Conservation (phyloP, 2,113 vertebrate species). For the Chlorodrepanis virens region DNA sequence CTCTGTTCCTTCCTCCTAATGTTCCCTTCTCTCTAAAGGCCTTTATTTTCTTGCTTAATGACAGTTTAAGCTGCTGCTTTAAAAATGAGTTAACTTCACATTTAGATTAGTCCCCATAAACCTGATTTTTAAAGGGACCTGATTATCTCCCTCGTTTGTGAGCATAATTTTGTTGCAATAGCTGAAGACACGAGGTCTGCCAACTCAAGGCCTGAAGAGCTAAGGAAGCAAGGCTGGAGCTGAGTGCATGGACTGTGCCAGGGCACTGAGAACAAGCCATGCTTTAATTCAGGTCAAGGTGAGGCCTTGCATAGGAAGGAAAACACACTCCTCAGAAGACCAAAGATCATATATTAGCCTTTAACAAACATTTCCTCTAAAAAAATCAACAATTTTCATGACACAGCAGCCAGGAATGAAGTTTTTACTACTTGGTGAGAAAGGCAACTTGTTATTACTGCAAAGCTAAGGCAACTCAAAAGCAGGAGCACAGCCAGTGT, state of each 20-base stretch:
- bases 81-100: slow-evolving; percentile 50
- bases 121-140: slow-evolving; percentile 30
- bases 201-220: not conserved
- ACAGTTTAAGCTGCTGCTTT: slow-evolving; percentile 49
- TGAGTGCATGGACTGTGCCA: not conserved
- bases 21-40: slow-evolving; percentile 5
- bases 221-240: not conserved
- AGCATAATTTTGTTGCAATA: not conserved
- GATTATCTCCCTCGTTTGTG: slow-evolving; percentile 12
- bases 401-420: not conserved
- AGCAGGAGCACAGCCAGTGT: not conserved
- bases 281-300: not conserved
- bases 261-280: not conserved
- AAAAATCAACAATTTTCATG: not conserved
- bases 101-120: slow-evolving; percentile 55
- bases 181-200: not conserved
- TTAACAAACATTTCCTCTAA: not conserved
- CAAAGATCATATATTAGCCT: not conserved
- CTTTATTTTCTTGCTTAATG: slow-evolving; percentile 39
- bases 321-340: not conserved
- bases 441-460: not conserved
- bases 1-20: slow-evolving; percentile 14
- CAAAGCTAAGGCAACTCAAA: not conserved
- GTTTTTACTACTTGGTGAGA: not conserved
- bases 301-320: not conserved